phyloP scores from a whole-genome alignment of 1,140 invertebrate species.

The Stegodyphus dumicola region DNA sequence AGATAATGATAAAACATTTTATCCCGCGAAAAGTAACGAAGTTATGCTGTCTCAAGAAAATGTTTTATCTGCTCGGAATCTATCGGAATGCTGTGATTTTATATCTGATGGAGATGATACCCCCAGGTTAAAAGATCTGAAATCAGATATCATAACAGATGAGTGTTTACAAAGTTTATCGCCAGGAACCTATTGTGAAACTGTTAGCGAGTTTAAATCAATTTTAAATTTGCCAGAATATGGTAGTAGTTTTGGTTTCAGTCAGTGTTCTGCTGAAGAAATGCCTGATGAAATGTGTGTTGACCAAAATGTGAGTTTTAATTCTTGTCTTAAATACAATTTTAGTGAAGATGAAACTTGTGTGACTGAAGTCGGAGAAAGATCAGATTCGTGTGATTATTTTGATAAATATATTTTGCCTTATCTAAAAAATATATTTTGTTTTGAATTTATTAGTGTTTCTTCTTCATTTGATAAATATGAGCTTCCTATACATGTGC shows the following conservation, averaged over 20 bases:
- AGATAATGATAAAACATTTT: conserved; percentile 34
- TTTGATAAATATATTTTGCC: conserved; percentile 28
- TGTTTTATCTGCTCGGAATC: neutral
- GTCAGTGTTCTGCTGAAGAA: no score
- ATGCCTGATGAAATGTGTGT: neutral
- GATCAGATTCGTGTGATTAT: neutral
- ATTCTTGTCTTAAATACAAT: no score
- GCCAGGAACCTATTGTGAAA: no score
- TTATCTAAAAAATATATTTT: conserved; percentile 30
- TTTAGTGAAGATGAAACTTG: neutral
- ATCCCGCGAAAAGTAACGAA: neutral
- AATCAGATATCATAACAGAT: no score
- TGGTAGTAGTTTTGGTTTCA: no score
- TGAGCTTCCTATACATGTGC: neutral
- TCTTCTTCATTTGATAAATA: neutral
- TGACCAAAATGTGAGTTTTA: neutral
- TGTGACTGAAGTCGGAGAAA: neutral
- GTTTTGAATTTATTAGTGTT: neutral
- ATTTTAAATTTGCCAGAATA: no score
- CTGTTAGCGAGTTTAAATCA: no score
- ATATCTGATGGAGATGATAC: no score
- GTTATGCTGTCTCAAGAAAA: conserved; percentile 28
- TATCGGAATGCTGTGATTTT: neutral
- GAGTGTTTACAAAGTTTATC: no score
- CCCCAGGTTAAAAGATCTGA: no score